Evolutionary conservation across 2,113 vertebrate genomes (phyloP).

Genomic region (Aegypius monachus): DNA sequence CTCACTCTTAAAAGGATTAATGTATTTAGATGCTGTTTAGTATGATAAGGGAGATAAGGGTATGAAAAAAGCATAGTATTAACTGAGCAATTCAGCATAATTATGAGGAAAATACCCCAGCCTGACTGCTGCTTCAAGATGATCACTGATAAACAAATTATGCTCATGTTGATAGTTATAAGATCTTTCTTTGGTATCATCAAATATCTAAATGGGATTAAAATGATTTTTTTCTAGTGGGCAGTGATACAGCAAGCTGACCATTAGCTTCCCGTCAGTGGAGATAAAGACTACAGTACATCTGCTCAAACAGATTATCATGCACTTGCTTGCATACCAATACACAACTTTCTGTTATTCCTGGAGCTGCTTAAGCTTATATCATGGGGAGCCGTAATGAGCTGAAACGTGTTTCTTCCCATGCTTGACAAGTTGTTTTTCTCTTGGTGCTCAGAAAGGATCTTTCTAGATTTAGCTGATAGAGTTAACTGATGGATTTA

Average conservation of each 20-base stretch:
- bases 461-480: background rate
- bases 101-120: background rate
- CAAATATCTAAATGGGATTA: background rate
- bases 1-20: background rate
- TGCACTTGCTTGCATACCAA: background rate
- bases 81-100: background rate
- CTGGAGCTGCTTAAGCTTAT: background rate
- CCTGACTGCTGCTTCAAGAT: background rate
- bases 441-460: background rate
- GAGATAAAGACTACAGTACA: background rate
- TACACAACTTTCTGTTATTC: background rate
- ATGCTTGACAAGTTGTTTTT: background rate
- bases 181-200: background rate
- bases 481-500: background rate
- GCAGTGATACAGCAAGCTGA: background rate
- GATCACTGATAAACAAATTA: background rate
- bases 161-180: background rate
- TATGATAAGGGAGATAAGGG: background rate
- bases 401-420: background rate
- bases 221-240: background rate
- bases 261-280: background rate
- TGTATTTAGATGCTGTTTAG: background rate
- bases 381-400: background rate
- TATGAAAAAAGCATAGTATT: background rate
- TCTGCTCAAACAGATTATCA: slow-evolving; percentile 5